Evolutionary conservation across 1,140 invertebrate species (phyloP).

Genomic region (Zaprionus africanus): DNA sequence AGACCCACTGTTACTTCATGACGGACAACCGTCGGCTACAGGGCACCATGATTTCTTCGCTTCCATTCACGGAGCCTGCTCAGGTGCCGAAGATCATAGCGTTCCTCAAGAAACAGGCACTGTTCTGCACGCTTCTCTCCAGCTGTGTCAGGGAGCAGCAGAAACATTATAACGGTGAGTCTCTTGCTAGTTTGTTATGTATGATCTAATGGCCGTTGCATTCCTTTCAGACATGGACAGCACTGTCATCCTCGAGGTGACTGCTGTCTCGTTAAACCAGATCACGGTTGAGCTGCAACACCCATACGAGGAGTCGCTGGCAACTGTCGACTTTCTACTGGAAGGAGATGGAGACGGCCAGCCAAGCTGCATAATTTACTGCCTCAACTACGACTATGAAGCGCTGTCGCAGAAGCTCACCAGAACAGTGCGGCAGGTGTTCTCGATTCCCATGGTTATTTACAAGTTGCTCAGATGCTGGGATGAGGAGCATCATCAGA

Average conservation of each 20-base stretch:
- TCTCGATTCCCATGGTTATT: constrained; percentile 95
- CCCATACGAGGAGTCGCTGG: constrained; percentile 95
- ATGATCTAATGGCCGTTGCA: background rate
- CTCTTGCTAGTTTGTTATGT: background rate
- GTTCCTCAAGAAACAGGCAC: constrained; percentile 93
- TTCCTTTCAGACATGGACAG: constrained; percentile 88
- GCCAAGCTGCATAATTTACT: constrained; percentile 88
- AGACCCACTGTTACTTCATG: constrained; percentile 97
- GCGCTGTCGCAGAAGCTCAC: constrained; percentile 90
- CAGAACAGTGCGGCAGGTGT: constrained; percentile 94
- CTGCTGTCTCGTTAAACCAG: constrained; percentile 94
- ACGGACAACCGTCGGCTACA: constrained; percentile 91
- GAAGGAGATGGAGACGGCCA: constrained; percentile 87
- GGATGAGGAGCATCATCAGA: constrained; percentile 86
- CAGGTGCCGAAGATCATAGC: constrained; percentile 95
- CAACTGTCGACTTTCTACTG: constrained; percentile 95
- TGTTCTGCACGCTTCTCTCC: constrained; percentile 95
- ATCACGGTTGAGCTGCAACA: constrained; percentile 96
- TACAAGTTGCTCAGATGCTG: constrained; percentile 89
- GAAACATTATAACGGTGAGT: constrained; percentile 87
- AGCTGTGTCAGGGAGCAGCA: constrained; percentile 93
- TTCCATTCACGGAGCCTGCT: constrained; percentile 97
- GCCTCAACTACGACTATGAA: constrained; percentile 85
- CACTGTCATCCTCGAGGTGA: constrained; percentile 95
- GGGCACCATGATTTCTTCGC: constrained; percentile 91